These are phyloP conservation scores for Pedetes capensis DNA, from an alignment of 2,113 vertebrate genomes.

Conservation along the genomic window DNA sequence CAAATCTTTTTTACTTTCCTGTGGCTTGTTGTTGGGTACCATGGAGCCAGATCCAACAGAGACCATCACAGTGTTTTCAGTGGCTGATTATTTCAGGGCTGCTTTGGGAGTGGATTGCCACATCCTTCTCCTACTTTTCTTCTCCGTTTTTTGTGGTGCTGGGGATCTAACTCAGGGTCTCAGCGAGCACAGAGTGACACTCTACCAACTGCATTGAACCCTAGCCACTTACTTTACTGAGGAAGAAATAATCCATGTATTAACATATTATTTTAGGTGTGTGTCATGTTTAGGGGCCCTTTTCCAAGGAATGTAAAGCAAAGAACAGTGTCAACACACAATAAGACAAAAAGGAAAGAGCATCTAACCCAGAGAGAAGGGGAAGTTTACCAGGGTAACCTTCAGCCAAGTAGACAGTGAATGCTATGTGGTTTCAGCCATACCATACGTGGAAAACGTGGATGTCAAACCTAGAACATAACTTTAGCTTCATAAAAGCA, in stretches of 20 bases:
- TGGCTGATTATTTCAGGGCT: too few relatives aligned
- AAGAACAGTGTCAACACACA: background rate
- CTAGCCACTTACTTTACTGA: too few relatives aligned
- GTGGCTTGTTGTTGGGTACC: too few relatives aligned
- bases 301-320: background rate
- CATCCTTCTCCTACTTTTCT: too few relatives aligned
- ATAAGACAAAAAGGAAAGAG: background rate
- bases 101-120: too few relatives aligned
- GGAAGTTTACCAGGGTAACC: background rate
- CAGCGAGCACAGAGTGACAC: too few relatives aligned
- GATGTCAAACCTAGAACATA: background rate
- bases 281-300: background rate
- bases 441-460: background rate
- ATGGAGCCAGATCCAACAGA: too few relatives aligned
- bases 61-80: too few relatives aligned
- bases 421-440: background rate
- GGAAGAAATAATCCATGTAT: background rate
- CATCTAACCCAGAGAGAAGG: background rate
- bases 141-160: too few relatives aligned
- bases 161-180: too few relatives aligned
- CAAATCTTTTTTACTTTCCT: background rate
- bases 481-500: background rate
- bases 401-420: background rate
- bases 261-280: constrained; percentile 25
- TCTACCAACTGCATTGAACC: too few relatives aligned